These are phyloP conservation scores for Melozone crissalis DNA, from an alignment of 2,113 vertebrate species.

Conservation along the genomic window DNA sequence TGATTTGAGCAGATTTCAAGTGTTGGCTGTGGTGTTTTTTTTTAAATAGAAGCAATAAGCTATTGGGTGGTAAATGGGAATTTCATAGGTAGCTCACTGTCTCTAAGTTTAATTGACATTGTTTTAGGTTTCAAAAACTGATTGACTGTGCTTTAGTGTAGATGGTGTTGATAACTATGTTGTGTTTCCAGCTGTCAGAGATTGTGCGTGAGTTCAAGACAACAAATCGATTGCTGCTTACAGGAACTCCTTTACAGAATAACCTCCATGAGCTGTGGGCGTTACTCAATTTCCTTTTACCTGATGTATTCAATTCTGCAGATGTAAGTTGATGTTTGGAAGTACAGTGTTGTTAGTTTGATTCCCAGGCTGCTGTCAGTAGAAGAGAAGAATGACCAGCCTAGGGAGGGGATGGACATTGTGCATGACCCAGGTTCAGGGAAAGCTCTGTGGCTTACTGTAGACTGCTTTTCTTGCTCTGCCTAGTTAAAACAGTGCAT, in stretches of 20 bases:
- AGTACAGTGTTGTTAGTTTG: neutral
- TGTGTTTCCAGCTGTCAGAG: slow-evolving; percentile 82
- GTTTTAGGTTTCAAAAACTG: neutral
- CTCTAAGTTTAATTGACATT: neutral
- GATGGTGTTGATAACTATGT: neutral
- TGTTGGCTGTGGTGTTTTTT: neutral
- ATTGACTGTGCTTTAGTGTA: neutral
- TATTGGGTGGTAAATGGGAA: neutral
- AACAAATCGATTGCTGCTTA: slow-evolving; percentile 87
- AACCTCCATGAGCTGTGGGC: slow-evolving; percentile 91
- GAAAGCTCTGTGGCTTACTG: neutral
- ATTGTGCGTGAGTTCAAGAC: slow-evolving; percentile 92
- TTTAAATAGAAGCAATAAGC: neutral
- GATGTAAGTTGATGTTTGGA: slow-evolving; percentile 76
- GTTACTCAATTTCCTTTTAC: slow-evolving; percentile 88
- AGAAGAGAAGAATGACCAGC: neutral
- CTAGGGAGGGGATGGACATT: neutral
- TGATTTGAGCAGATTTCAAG: neutral
- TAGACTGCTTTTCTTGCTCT: neutral
- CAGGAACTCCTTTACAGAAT: slow-evolving; percentile 89
- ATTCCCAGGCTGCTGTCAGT: neutral
- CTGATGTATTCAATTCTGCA: slow-evolving; percentile 91
- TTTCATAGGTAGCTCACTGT: neutral
- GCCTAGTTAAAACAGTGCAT: neutral
- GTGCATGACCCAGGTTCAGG: neutral